Evolutionary conservation across 2,888 invertebrate genomes (phyloP), one percentile per base, ranked within the genome.

Genomic region (Polylopha cassiicola): DNA sequence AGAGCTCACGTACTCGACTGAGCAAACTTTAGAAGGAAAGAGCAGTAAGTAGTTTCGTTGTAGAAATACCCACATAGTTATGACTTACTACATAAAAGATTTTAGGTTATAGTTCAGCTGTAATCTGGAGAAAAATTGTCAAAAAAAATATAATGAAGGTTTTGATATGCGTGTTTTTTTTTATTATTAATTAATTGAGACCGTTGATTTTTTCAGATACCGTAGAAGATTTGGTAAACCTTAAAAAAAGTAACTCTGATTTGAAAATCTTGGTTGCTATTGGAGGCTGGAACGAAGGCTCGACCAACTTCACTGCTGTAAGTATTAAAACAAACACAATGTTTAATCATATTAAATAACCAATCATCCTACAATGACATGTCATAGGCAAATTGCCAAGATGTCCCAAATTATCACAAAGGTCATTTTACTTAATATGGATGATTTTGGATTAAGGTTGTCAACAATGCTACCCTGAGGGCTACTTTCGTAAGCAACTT

Each of bases 241-340:
- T 85, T 3, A 81, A 79, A 47, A 39, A 68, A 3, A 51, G 52
- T 24, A 82, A 78, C 58, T 67, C 81, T 2, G 55, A 65, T 2
- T 44, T 73, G n/a, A 81, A 80, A 43, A 67, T 73, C 0, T 34
- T 82, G 14, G 55, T 68, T 2, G 73, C 77, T 3, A 55, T 85
- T 16, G 86, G 86, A 1, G 86, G 86, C 3, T 84, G 78, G 78
- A 76, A 70, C 52, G 87, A 87, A 55, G 87, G 86, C 2, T 86
- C 87, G 1, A 51, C 56, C 6, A 81, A 77, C 22, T 88, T 86
- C 47, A 86, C 88, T 0, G 43, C 50, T 39, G 68, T 72, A 53
- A 38, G 41, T n/a, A n/a, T n/a, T n/a, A n/a, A n/a, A n/a, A n/a
- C n/a, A n/a, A n/a, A n/a, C n/a, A n/a, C n/a, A n/a, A n/a, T n/a